These are phyloP conservation scores for Liposcelis brunnea DNA, from an alignment of 2,888 invertebrate genomes.

Conservation along the genomic window DNA sequence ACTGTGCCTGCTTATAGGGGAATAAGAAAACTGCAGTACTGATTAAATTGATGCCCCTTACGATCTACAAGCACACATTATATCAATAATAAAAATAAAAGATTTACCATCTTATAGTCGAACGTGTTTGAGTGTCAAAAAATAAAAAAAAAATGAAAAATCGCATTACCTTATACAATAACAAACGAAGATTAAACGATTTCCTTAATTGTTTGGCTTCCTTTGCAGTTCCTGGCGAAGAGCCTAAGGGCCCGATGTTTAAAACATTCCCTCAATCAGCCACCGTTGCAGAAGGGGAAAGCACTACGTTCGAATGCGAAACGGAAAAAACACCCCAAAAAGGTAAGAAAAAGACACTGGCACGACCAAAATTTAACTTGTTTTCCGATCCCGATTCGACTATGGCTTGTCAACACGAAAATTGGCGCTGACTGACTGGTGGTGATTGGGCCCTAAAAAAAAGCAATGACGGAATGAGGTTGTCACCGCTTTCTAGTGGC, in stretches of 20 bases:
- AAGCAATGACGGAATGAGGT: too few relatives aligned
- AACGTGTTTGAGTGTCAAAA: neutral
- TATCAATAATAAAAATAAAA: neutral
- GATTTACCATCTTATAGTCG: neutral
- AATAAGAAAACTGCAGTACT: too few relatives aligned
- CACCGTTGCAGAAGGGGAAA: conserved; percentile 64
- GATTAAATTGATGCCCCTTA: too few relatives aligned
- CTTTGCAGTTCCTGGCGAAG: conserved; percentile 65
- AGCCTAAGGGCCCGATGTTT: conserved; percentile 67
- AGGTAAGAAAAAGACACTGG: conserved; percentile 25
- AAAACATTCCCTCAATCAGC: conserved; percentile 76
- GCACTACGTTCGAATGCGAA: conserved; percentile 63
- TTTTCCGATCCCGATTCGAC: too few relatives aligned
- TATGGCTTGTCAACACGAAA: too few relatives aligned
- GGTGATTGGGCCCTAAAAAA: too few relatives aligned
- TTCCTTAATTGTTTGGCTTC: too few relatives aligned
- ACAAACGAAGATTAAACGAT: conserved; percentile 3
- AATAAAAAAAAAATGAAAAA: neutral
- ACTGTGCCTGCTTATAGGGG: too few relatives aligned
- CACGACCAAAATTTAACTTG: neutral
- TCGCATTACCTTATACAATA: too few relatives aligned
- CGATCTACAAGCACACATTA: too few relatives aligned
- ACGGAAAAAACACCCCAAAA: conserved; percentile 41
- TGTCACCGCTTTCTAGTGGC: too few relatives aligned
- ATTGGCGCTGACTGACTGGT: too few relatives aligned